Base-by-base conservation (phyloP, 2,113 vertebrate genomes). In the Syngnathoides biaculeatus region DNA sequence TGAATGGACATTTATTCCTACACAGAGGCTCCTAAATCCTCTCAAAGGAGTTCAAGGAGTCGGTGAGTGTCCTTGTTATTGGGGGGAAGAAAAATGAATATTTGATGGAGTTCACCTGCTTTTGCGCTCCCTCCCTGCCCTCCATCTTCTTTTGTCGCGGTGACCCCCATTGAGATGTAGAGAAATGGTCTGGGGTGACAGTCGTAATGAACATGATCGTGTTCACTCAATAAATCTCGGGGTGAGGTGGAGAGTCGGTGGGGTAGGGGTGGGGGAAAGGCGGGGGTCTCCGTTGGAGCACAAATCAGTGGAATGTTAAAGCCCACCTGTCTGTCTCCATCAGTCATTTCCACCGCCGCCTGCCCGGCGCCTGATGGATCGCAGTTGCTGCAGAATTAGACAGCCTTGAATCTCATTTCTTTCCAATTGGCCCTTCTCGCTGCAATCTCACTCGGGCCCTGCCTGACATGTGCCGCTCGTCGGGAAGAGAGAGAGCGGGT, bases 171-270 rank as follows among this genome's bases (percentile, higher is more conserved):
- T 95, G 94, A 95, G 96, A 96, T 93, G 93, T 94, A 96, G 95
- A 94, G 95, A 97, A 96, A 95, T 96, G 95, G 94, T 95, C 93
- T 93, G 93, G 92, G 94, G 95, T 96, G 95, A 96, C 95, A 97
- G 95, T 94, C 93, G 92, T 98, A 96, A 98, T 98, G 94, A 98
- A 98, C 96, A 95, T 91, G 94, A 95, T 96, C 94, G 93, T 95
- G 94, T 94, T 98, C 96, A 98, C 95, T 98, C 95, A 96, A 98
- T 98, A 98, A 98, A 98, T 98, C 96, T 97, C 93, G 91, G 91
- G 94, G 87, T 87, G 94, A 91, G 93, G 94, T 94, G 95, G 26
- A 14, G 55, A 14, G 26, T 24, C 22, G 59, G 59, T 3, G 35
- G 57, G 57, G 57, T 39, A 26, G 45, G 19, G 45, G 59, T 20